phyloP scores from a whole-genome alignment of 2,113 vertebrate genomes.

The Rhinolophus ferrumequinum region DNA sequence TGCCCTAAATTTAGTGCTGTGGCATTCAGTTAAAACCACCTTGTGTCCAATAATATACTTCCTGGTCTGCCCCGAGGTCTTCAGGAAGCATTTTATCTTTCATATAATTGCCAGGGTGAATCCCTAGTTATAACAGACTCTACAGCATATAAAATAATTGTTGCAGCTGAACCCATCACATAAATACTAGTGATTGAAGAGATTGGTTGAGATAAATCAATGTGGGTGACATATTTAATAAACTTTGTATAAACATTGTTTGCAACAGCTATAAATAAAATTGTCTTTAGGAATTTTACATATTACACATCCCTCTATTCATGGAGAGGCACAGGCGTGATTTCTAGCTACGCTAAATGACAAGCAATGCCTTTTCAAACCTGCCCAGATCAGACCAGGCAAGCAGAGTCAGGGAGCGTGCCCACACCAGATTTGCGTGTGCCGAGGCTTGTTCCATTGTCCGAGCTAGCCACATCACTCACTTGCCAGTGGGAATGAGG shows the following conservation, averaged over 20 bases:
- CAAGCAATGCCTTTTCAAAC: conserved; percentile 48
- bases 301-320: conserved; percentile 77
- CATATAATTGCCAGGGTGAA: conserved; percentile 85
- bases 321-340: conserved; percentile 60
- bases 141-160: conserved; percentile 83
- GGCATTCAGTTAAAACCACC: conserved; percentile 84
- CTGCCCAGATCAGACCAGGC: conserved; percentile 4
- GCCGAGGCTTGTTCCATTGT: not conserved
- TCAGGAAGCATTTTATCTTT: conserved; percentile 86
- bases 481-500: not conserved
- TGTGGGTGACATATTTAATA: conserved; percentile 86
- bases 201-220: conserved; percentile 85
- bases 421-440: not conserved
- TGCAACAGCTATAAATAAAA: conserved; percentile 83
- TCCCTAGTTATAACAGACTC: conserved; percentile 83
- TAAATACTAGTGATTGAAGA: conserved; percentile 86
- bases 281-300: conserved; percentile 81
- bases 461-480: not conserved
- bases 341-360: conserved; percentile 60
- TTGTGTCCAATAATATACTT: conserved; percentile 84
- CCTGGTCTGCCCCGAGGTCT: conserved; percentile 82
- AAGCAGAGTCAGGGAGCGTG: not conserved
- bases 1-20: conserved; percentile 84
- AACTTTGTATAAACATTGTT: conserved; percentile 85
- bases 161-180: conserved; percentile 86